These are phyloP conservation scores for Acanthococcus lagerstroemiae DNA, from an alignment of 2,888 invertebrate genomes.

Conservation along the genomic window DNA sequence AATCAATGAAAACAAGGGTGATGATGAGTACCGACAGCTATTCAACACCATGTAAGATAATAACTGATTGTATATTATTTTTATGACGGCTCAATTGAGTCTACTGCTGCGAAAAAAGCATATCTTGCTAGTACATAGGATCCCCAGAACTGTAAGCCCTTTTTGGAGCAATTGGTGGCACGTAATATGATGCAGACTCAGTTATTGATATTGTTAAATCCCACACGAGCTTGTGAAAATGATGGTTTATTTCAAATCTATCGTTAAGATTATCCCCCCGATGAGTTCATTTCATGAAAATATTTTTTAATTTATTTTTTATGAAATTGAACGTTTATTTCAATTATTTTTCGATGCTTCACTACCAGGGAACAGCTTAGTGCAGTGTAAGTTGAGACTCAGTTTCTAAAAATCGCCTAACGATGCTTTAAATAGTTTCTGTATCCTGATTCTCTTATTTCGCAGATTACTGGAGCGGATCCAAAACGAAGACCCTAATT, in stretches of 20 bases:
- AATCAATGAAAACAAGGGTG: constrained; percentile 87
- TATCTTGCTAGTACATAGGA: no score
- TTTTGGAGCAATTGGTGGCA: no score
- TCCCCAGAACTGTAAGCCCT: no score
- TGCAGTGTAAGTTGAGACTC: constrained; percentile 64
- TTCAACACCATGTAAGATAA: constrained; percentile 88
- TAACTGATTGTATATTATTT: background rate
- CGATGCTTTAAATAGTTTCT: no score
- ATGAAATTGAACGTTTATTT: constrained; percentile 7
- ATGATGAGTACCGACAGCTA: constrained; percentile 82
- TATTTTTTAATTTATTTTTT: background rate
- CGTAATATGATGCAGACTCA: no score
- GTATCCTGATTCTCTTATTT: no score
- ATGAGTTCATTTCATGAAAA: no score
- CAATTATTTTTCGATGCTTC: constrained; percentile 10
- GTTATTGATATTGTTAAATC: no score
- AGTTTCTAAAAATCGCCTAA: background rate
- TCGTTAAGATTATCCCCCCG: no score
- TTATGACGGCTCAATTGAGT: background rate
- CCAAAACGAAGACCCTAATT: constrained; percentile 70
- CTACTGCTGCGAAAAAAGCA: no score
- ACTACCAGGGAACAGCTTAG: constrained; percentile 74
- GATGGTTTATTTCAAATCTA: no score
- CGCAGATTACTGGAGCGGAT: constrained; percentile 72
- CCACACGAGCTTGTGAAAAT: no score